phyloP scores from a whole-genome alignment of 2,888 invertebrate species.

The Lycocerus yunnanus region DNA sequence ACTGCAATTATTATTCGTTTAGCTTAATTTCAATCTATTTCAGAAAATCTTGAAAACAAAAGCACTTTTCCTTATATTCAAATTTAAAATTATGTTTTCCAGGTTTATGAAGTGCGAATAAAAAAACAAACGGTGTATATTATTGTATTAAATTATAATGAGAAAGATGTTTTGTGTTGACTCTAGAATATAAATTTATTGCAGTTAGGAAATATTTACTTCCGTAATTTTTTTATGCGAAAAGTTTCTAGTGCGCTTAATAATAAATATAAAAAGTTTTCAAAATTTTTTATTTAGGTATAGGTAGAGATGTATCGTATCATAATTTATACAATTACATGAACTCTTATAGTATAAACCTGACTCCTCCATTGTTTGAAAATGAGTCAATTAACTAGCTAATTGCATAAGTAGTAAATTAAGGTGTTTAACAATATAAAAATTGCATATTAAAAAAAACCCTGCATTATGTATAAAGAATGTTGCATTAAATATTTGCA shows the following conservation, averaged over 20 bases:
- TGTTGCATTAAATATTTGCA: too few species aligned
- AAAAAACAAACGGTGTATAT: not conserved
- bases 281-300: not conserved
- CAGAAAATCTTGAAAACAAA: not conserved
- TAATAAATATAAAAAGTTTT: not conserved
- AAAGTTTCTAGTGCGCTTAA: not conserved
- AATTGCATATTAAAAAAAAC: too few species aligned
- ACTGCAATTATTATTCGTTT: not conserved
- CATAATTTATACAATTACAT: too few species aligned
- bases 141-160: not conserved
- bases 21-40: not conserved
- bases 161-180: not conserved
- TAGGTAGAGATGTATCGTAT: too few species aligned
- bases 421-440: too few species aligned
- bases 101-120: not conserved
- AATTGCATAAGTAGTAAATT: too few species aligned
- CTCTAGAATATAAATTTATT: not conserved
- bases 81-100: not conserved
- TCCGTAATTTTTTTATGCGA: not conserved
- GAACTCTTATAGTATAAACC: too few species aligned
- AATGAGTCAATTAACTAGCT: too few species aligned
- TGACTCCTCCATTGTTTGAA: too few species aligned
- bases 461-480: too few species aligned
- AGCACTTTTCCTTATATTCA: not conserved
- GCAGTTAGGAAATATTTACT: not conserved